Evolutionary conservation across 2,113 vertebrate genomes (phyloP), one percentile per base, ranked within the genome.

Genomic region (Eulemur rufifrons): DNA sequence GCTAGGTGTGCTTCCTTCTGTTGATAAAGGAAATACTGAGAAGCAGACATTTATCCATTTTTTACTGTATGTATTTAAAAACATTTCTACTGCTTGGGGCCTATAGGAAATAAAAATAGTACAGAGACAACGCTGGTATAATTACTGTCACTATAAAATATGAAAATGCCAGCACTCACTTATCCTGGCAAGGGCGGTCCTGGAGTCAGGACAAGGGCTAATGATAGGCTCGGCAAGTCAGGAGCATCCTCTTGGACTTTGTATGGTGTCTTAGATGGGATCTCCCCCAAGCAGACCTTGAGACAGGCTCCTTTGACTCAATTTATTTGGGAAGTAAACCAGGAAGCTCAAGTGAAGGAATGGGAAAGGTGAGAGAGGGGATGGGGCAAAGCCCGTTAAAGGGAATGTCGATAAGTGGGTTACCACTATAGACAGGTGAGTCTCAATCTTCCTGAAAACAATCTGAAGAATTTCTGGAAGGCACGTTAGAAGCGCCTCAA

Each of bases 21-120:
- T 89, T 86, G 66, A 66, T 86, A 92, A 80, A 91, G 88, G 27
- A 93, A 89, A 80, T 63, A 47, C 5, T 56, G 27, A 85, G 37
- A 52, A 50, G 45, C 59, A 93, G 59, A 45, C 3, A 17, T n/a
- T 52, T 96, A 54, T 94, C 52, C 76, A 21, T 91, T 63, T 93
- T 95, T 92, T 89, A 69, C 45, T 29, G 29, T n/a, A 54, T 8
- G 8, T n/a, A 56, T 54, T 18, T 94, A 89, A 94, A 74, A 82
- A 87, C 25, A 74, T 56, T 84, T 68, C 64, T 86, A 20, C 2
- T 80, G 3, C 61, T 88, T 59, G 9, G 29, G 89, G 45, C 80
- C 52, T 84, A 76, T 34, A 89, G 68, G 59, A 91, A 95, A 59
- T 59, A n/a, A 85, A 86, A 20, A 39, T 47, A 25, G 23, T 52